Evolutionary conservation across 2,113 vertebrate genomes (phyloP).

Genomic region (Chloroceryle aenea): DNA sequence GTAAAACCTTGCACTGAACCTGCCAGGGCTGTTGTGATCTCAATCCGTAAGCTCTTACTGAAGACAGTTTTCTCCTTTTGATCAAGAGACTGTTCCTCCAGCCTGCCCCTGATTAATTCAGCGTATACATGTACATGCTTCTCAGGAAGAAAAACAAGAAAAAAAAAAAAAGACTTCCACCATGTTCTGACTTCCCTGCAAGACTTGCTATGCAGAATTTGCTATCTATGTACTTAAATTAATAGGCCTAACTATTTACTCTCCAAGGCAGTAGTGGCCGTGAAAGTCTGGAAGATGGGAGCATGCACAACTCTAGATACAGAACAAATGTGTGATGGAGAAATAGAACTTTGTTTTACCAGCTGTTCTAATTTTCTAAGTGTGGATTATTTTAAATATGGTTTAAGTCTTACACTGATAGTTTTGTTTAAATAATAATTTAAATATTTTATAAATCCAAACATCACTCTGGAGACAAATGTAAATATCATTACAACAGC

Average conservation of each 20-base stretch:
- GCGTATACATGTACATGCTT: background rate
- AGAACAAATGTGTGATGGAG: background rate
- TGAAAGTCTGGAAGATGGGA: background rate
- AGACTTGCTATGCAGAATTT: background rate
- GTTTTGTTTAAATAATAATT: background rate
- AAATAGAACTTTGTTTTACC: background rate
- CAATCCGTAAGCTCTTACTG: background rate
- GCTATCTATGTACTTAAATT: background rate
- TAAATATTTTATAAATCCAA: background rate
- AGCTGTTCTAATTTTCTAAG: background rate
- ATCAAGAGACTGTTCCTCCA: background rate
- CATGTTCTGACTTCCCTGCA: background rate
- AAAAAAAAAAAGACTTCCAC: background rate
- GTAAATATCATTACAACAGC: background rate
- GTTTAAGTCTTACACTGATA: background rate
- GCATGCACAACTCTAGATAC: background rate
- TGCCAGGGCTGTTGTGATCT: background rate
- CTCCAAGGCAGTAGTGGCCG: background rate
- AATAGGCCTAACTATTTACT: background rate
- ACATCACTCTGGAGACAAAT: background rate
- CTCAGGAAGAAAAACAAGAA: background rate
- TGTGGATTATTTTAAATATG: background rate
- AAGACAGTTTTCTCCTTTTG: background rate
- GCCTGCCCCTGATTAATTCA: background rate
- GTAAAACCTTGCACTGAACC: background rate